phyloP scores from a whole-genome alignment of 2,888 invertebrate genomes.

The Rotaria macrura region DNA sequence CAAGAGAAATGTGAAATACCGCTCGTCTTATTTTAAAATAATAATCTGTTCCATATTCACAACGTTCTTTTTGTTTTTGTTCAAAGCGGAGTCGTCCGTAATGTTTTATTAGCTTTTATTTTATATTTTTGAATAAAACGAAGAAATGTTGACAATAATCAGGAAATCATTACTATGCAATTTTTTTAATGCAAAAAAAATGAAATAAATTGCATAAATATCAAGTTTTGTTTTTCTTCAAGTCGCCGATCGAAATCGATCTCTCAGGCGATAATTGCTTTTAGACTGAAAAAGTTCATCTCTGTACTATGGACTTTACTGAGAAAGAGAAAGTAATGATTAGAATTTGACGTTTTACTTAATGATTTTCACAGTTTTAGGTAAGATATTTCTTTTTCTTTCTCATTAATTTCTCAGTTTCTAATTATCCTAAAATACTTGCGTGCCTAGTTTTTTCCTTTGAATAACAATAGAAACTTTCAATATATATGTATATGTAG shows the following conservation, averaged over 20 bases:
- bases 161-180: background rate
- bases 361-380: background rate
- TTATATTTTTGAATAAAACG: too few species aligned
- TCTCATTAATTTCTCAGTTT: too few species aligned
- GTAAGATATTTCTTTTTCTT: too few species aligned
- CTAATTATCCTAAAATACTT: too few species aligned
- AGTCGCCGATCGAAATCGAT: background rate
- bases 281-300: background rate
- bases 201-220: background rate
- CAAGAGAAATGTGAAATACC: background rate
- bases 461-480: background rate
- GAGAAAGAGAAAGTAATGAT: background rate
- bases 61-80: too few species aligned
- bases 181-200: background rate
- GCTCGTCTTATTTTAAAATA: background rate
- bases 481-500: background rate
- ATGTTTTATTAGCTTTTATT: too few species aligned
- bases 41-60: too few species aligned
- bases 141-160: background rate
- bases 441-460: too few species aligned
- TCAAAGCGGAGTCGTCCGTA: too few species aligned
- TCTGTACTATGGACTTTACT: background rate
- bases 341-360: background rate
- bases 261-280: background rate
- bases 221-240: background rate